Evolutionary conservation across 1,140 invertebrate genomes (phyloP).

Genomic region (Drosophila ogumai): DNA sequence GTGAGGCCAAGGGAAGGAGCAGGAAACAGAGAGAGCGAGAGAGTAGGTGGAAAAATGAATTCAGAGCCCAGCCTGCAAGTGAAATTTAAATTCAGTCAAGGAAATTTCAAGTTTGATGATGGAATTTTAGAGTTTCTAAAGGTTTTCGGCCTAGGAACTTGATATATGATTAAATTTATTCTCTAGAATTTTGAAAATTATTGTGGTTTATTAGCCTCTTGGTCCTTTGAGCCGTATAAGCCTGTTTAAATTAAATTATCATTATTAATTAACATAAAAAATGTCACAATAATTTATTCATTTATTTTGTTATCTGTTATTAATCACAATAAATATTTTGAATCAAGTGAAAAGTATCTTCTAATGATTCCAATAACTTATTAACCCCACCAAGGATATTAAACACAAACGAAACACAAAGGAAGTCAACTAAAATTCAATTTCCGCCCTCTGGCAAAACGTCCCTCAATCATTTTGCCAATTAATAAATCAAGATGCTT

Average conservation of each 20-base stretch:
- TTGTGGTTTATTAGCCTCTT: background rate
- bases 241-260: too few species aligned
- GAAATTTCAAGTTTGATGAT: background rate
- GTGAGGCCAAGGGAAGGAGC: conserved; percentile 16
- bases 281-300: too few species aligned
- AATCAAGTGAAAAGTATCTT: background rate
- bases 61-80: conserved; percentile 10
- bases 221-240: background rate
- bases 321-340: background rate
- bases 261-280: too few species aligned
- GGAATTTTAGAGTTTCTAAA: background rate
- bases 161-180: background rate
- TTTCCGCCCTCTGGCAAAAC: background rate
- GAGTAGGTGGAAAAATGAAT: conserved; percentile 24
- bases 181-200: background rate
- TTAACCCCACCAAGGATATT: background rate
- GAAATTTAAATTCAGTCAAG: conserved; percentile 17
- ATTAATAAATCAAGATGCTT: conserved; percentile 47
- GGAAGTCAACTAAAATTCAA: background rate
- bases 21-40: background rate
- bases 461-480: conserved; percentile 7
- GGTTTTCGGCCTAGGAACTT: background rate
- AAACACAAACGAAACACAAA: background rate
- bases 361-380: background rate
- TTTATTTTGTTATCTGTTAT: background rate